Evolutionary conservation across 2,888 invertebrate species (phyloP), one percentile per base, ranked within the genome.

Genomic region (Rhabditophanes sp.): DNA sequence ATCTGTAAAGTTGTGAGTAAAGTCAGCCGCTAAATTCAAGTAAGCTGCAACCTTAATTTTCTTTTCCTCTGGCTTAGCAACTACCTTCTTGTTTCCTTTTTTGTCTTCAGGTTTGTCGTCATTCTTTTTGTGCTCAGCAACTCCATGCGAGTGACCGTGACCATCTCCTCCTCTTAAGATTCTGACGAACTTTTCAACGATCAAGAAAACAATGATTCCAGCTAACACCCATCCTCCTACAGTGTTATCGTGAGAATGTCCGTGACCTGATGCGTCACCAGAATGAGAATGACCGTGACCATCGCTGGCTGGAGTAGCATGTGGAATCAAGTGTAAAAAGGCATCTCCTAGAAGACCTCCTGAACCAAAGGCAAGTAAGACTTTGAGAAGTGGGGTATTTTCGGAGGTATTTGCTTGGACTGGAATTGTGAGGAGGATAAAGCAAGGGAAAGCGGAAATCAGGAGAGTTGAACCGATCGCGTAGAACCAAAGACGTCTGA

Each of bases 1-100:
- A 74, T 99, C 96, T 8, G 96, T 99, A 64, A 99, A 90, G 69
- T 99, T 99, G 67, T 99, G 96, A 9, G 85, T 78, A 67, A 90
- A 90, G 68, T 99, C 96, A 21, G 96, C 96, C 32, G 83, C 90
- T 47, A 99, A 71, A 69, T 99, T 99, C 43, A 99, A 73, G 66
- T 90, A 96, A 2, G 88, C 88, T 21, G 83, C 76, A 9, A 84
- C 79, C 68, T 80, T 77, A 31, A 47, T 41, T 14, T 35, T 21
- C 7, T 28, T 12, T 4, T 15, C 41, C 26, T 39, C 39, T 15
- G n/a, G 30, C 9, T 21, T 25, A 7, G 17, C 45, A 7, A 21
- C 17, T 15, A 22, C 25, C 22, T 27, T 30, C 16, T 16, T 8
- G 21, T 30, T 28, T 6, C 26, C 7, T 6, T 16, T 34, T 40